Base-by-base conservation (phyloP, 2,113 vertebrate genomes). In the Lophius piscatorius region DNA sequence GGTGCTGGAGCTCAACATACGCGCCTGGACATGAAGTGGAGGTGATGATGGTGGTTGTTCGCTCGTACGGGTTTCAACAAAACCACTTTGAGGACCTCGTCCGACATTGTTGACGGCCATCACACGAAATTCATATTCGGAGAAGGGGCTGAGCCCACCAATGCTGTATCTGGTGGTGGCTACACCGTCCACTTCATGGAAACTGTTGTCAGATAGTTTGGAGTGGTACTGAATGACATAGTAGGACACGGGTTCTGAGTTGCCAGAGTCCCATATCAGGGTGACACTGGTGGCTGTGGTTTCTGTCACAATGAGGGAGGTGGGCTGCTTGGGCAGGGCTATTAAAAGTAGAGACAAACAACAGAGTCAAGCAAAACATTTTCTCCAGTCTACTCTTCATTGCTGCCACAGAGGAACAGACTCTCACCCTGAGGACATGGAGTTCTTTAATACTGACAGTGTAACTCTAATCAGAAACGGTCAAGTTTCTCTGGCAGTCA, bases 271-370 rank as follows among this genome's bases (percentile, higher is more conserved):
- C 96, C 96, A 98, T n/a, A 94, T 96, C 40, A 98, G 89, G 28
- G 96, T 98, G 62, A 98, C 95, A 1, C 96, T 98, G 67, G 96
- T 98, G 65, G 96, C 96, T 4, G 96, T 98, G 0, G 95, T 96
- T 86, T 98, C 96, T 12, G 96, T 98, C 78, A 98, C 95, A 48
- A 90, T 90, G 52, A 94, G 91, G 46, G 95, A 94, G 33, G 91
- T 82, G 1, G 96, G 96, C 63, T 95, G 96, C 84, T 97, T 97
- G 33, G 96, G 96, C 82, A 98, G 85, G 36, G 96, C 96, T 98
- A n/a, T n/a, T n/a, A n/a, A n/a, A n/a, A n/a, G n/a, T n/a, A n/a
- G n/a, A n/a, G n/a, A n/a, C n/a, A n/a, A n/a, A n/a, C n/a, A n/a
- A n/a, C n/a, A n/a, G n/a, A n/a, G n/a, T n/a, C n/a, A n/a, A n/a